Base-by-base conservation (phyloP, 1,140 invertebrate genomes). In the Cotesia glomerata region DNA sequence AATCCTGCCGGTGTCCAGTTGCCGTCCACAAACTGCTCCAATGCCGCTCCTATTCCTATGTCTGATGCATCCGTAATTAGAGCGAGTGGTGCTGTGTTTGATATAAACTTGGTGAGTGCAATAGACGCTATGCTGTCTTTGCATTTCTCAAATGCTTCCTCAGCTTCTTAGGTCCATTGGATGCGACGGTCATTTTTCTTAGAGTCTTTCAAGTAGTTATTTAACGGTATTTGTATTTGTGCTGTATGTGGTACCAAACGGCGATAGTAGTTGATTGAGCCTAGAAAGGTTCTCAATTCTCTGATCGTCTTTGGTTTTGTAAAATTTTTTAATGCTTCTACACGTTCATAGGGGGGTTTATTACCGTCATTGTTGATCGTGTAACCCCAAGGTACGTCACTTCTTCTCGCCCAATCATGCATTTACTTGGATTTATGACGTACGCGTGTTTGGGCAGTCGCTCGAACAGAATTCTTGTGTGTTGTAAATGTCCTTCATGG, bases 221-320 rank as follows among this genome's bases (percentile, higher is more conserved):
- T 72, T 14, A 85, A 69, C 8, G 68, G 65, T 11, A 52, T 58
- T 71, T 84, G 80, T 32, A 58, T 34, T 35, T 78, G 34, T 8
- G 80, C 77, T 7, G 79, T 77, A 45, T 78, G 45, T 0, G 78
- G 78, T 2, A 84, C 68, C 52, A 76, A 83, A 7, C 76, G 51
- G 8, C 78, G 72, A 69, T 86, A 86, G 76, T 82, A 87, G 65
- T 86, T 86, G 0, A 85, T 52, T 77, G 85, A 81, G 0, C 83
- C 87, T 5, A 88, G 59, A 71, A 88, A 89, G 8, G 77, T 56
- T 32, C 83, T 69, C 18, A 84, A 72, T 54, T 79, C 69, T 26
- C 76, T 73, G 14, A 84, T 72, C 11, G 69, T 79, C 34, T 73
- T 64, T 5, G 85, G 82, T 72, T 74, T 62, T 5, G 77, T 77